Percentiles rank a stretch among this genome's conserved stretches.
phyloP scores from a whole-genome alignment of 2,113 vertebrate genomes.

The Corythaeola cristata region DNA sequence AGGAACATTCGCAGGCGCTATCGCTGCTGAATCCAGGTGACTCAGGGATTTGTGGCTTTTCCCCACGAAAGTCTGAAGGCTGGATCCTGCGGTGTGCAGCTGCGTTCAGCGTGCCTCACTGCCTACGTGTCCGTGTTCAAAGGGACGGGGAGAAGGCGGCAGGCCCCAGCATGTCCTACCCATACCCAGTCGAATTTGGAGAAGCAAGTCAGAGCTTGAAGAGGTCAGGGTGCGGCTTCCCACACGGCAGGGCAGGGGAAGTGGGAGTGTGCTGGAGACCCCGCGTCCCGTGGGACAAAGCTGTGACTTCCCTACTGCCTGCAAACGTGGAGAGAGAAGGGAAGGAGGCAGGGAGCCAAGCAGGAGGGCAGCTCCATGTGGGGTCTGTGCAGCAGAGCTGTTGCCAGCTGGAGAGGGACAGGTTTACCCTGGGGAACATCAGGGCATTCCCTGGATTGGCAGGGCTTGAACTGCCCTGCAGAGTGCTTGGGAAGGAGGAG shows the following conservation, averaged over 20 bases:
- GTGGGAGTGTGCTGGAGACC: background rate
- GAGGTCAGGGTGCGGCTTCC: conserved; percentile 56
- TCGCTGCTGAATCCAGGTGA: background rate
- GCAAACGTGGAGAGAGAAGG: background rate
- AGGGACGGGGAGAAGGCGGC: conserved; percentile 1
- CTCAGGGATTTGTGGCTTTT: conserved; percentile 6
- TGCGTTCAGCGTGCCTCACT: background rate
- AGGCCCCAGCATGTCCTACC: conserved; percentile 39
- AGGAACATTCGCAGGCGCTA: background rate
- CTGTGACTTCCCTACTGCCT: background rate
- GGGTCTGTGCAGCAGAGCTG: background rate
- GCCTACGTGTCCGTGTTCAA: conserved; percentile 45
- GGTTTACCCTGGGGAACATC: background rate
- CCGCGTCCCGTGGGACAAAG: background rate
- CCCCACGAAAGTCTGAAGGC: background rate
- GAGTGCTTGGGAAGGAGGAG: background rate
- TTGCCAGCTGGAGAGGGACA: background rate
- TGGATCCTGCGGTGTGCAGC: background rate
- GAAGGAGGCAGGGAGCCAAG: background rate
- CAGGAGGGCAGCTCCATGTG: background rate
- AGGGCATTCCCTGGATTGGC: background rate
- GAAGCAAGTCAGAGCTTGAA: conserved; percentile 50
- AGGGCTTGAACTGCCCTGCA: background rate
- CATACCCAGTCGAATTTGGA: background rate
- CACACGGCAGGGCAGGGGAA: background rate